These are phyloP conservation scores for Tadarida brasiliensis DNA, from an alignment of 2,797 vertebrate species.

Conservation along the genomic window DNA sequence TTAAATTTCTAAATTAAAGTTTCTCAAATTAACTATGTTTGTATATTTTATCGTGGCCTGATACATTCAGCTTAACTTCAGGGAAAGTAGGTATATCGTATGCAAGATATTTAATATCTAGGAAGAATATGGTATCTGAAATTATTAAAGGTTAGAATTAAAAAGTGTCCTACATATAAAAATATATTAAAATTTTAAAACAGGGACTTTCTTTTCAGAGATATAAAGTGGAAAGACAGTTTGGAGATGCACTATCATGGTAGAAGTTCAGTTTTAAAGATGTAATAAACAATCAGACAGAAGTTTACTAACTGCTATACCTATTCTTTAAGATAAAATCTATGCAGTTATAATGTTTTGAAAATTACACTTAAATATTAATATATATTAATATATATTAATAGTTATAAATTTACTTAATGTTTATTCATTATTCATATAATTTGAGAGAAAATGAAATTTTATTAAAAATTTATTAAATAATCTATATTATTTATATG, in stretches of 20 bases:
- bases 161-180: background rate
- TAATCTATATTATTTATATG: background rate
- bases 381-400: background rate
- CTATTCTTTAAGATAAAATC: background rate
- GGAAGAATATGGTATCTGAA: background rate
- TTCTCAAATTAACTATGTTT: background rate
- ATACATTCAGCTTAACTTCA: background rate
- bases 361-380: background rate
- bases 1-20: background rate
- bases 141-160: background rate
- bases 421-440: background rate
- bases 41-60: background rate
- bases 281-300: background rate
- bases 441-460: background rate
- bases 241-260: background rate
- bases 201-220: background rate
- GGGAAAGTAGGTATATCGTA: background rate
- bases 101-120: background rate
- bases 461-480: background rate
- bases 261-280: background rate
- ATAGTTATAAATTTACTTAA: background rate
- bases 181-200: constrained; percentile 18
- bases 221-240: background rate
- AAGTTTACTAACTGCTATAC: background rate
- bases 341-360: background rate